Evolutionary conservation across 1,140 invertebrate genomes (phyloP), one percentile per base, ranked within the genome.

Genomic region (Sesamia nonagrioides): DNA sequence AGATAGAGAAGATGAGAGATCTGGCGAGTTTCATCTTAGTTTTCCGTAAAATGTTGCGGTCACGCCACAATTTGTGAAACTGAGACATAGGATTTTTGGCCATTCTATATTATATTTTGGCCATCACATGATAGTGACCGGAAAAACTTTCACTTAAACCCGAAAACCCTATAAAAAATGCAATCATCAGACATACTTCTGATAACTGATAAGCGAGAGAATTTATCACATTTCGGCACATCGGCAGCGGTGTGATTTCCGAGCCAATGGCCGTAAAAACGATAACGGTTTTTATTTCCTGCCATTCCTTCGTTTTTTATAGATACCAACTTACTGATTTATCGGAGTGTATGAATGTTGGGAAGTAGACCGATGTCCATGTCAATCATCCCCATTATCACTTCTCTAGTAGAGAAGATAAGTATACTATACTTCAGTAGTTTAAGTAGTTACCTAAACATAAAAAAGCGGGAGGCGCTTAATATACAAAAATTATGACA

Each of bases 261-360:
- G 48, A 79, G 11, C 21, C 78, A 74, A 17, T 79, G 69, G 69
- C 69, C 48, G 48, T 68, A 66, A 79, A 73, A 73, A 73, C 52
- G 77, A 79, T 79, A 79, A 79, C 42, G 60, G 15, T 60, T 74
- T 60, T 60, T 74, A 74, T 74, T 69, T 8, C n/a, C 56, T 52
- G 48, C 40, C 37, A 54, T 42, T 61, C 9, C 21, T 45, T 7
- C n/a, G 21, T 54, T 17, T 52, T 54, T 45, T 45, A 27, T 69
- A n/a, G 33, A 9, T 17, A 17, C 18, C n/a, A n/a, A n/a, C 42
- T 69, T 69, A 61, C 15, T 2, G 9, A 66, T 40, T 66, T 66
- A 15, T 27, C 13, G 54, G 27, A 6, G n/a, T 58, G 13, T 58
- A 58, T 58, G 21, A 58, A 15, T 58, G 5, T 27, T 56, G 21